A percentile compares a stretch with the other conserved stretches of the same genome.
These are phyloP conservation scores for Holacanthella duospinosa DNA, from an alignment of 2,888 invertebrate species.

Conservation along the genomic window DNA sequence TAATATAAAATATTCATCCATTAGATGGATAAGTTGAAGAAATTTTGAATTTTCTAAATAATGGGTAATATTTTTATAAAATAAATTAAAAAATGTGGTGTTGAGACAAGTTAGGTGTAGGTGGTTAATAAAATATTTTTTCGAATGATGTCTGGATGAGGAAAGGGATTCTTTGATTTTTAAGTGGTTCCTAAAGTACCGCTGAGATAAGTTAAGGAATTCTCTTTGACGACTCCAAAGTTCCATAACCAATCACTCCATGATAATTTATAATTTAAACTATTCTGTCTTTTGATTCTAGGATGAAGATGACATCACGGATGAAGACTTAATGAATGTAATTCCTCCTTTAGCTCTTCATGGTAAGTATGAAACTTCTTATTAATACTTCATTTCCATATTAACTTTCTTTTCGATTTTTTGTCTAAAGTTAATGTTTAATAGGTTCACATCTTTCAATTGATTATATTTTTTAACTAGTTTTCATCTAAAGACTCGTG, in stretches of 20 bases:
- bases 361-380: conserved; percentile 16
- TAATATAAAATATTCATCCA: no score
- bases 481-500: no score
- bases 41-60: no score
- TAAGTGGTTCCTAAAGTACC: conserved; percentile 4
- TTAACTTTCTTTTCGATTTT: no score
- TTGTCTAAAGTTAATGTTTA: no score
- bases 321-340: conserved; percentile 21
- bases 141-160: background rate
- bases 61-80: no score
- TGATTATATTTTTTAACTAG: no score
- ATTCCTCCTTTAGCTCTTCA: conserved; percentile 16
- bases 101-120: background rate
- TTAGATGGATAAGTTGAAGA: no score
- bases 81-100: no score
- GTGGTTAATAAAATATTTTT: background rate
- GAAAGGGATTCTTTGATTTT: conserved; percentile 3
- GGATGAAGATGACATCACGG: conserved; percentile 31
- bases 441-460: no score
- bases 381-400: no score
- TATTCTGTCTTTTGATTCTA: conserved; percentile 13
- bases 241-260: background rate
- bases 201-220: background rate
- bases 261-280: background rate
- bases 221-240: background rate